phyloP scores from a whole-genome alignment of 2,797 vertebrate species.

The Acridotheres tristis region DNA sequence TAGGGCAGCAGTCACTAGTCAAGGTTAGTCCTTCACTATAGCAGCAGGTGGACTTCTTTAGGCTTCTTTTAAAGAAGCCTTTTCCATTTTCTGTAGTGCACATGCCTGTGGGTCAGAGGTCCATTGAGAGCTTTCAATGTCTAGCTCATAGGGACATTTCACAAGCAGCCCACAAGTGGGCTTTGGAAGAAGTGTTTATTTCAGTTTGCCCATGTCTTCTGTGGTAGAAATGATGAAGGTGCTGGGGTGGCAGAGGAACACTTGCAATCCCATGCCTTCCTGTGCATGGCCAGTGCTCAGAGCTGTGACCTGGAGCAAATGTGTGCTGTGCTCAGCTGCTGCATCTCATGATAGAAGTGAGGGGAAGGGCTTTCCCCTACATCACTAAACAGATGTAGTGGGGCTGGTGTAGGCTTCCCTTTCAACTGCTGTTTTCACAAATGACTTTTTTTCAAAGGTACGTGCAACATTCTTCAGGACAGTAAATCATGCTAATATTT shows the following conservation, averaged over 20 bases:
- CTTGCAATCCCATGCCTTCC: fast-evolving
- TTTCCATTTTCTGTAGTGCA: no score
- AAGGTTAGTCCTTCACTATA: not conserved
- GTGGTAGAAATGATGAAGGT: fast-evolving
- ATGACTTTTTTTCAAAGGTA: not conserved
- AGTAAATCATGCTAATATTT: not conserved
- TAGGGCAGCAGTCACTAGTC: not conserved
- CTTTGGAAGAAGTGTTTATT: not conserved
- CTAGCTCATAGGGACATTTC: not conserved
- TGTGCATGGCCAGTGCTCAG: not conserved
- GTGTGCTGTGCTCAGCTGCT: not conserved
- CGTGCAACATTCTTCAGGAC: not conserved
- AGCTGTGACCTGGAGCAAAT: not conserved
- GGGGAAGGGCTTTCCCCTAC: fast-evolving
- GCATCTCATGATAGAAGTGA: not conserved
- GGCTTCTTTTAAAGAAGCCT: no score
- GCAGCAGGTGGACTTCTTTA: not conserved
- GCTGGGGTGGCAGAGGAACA: not conserved
- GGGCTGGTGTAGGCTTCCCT: not conserved
- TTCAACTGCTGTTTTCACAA: not conserved
- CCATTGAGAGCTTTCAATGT: not conserved
- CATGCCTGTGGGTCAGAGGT: fast-evolving
- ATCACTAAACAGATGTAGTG: not conserved
- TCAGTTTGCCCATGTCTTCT: not conserved
- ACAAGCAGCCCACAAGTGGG: not conserved